Conservation (phyloP, 2,888 invertebrate genomes). For the Slavum lentiscoides region DNA sequence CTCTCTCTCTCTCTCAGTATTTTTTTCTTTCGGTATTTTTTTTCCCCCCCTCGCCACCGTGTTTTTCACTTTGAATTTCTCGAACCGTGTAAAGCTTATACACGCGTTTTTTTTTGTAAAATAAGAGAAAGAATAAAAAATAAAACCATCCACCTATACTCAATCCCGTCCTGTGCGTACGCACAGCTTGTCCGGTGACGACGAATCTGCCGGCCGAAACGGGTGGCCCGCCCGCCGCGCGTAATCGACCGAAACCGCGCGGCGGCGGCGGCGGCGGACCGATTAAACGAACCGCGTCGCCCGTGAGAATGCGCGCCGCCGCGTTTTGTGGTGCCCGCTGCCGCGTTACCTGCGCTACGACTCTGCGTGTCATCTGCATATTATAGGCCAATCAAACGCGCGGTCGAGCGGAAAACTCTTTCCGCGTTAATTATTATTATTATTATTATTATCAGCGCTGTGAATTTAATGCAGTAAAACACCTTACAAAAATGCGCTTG, state of each 20-base stretch:
- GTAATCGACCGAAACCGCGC: slow-evolving; percentile 42
- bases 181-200: slow-evolving; percentile 11
- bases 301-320: slow-evolving; percentile 20
- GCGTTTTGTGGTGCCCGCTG: no score
- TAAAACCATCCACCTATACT: slow-evolving; percentile 3
- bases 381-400: background rate
- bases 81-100: slow-evolving; percentile 35
- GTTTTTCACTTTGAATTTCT: slow-evolving; percentile 30
- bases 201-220: slow-evolving; percentile 22
- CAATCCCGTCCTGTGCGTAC: no score
- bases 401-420: background rate
- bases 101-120: background rate
- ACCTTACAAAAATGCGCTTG: no score
- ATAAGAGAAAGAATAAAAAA: background rate
- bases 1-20: no score
- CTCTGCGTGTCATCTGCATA: no score
- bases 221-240: background rate
- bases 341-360: no score
- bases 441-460: no score
- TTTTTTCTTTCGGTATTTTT: no score
- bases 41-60: background rate
- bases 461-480: no score
- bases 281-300: slow-evolving; percentile 45
- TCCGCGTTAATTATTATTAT: background rate
- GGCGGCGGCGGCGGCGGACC: background rate